phyloP scores from a whole-genome alignment of 2,888 invertebrate genomes.

The Thecocarcelia acutangulata region DNA sequence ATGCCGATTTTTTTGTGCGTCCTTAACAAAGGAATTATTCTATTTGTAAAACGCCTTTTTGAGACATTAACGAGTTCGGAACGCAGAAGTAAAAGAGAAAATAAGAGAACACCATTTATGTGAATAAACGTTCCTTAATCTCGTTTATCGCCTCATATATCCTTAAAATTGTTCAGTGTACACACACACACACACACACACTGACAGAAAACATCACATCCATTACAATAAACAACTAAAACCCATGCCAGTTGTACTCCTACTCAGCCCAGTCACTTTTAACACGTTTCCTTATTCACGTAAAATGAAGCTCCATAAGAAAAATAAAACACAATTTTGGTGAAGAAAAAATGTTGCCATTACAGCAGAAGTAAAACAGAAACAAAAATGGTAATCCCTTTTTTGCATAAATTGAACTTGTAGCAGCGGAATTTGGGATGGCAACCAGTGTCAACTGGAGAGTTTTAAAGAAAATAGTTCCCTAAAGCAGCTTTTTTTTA shows the following conservation, averaged over 20 bases:
- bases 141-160: conserved; percentile 76
- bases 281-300: no score
- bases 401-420: no score
- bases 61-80: conserved; percentile 47
- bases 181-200: conserved; percentile 56
- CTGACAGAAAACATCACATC: conserved; percentile 63
- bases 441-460: no score
- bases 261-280: neutral
- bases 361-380: no score
- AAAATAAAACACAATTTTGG: conserved; percentile 12
- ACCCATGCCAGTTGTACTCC: conserved; percentile 27
- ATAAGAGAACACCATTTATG: conserved; percentile 56
- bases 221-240: conserved; percentile 76
- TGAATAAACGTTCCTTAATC: conserved; percentile 74
- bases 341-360: no score
- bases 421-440: no score
- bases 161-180: conserved; percentile 66
- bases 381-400: no score
- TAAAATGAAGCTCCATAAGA: neutral
- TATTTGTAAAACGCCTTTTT: conserved; percentile 56
- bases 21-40: conserved; percentile 41
- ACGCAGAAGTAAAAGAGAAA: conserved; percentile 40
- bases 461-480: no score
- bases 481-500: no score
- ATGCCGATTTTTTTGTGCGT: conserved; percentile 30